A percentile compares a stretch with the other conserved stretches of the same genome.
These are phyloP conservation scores for Colletes latitarsis DNA, from an alignment of 1,140 invertebrate genomes.

Conservation along the genomic window DNA sequence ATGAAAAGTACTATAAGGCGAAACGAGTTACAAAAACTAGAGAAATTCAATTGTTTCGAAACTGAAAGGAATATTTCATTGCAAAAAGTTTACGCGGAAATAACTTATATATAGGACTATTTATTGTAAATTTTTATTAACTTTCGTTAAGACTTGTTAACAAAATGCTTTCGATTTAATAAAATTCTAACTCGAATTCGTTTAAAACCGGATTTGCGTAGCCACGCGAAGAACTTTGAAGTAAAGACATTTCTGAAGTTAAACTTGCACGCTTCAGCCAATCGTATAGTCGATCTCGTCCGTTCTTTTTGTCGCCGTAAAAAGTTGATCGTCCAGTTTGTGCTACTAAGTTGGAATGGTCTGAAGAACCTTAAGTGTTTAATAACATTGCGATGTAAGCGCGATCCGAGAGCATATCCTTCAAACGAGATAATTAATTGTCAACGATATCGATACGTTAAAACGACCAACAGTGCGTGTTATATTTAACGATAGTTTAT, in stretches of 20 bases:
- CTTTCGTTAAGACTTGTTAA: too few species aligned
- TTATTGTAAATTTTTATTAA: too few species aligned
- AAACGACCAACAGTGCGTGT: too few species aligned
- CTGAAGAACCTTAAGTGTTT: neutral
- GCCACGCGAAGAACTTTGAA: neutral
- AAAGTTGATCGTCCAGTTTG: constrained; percentile 17
- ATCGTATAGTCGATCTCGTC: neutral
- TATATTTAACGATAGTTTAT: neutral
- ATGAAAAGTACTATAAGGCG: neutral
- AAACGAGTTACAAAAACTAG: neutral
- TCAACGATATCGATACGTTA: neutral
- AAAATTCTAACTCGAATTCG: neutral
- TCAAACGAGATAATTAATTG: neutral
- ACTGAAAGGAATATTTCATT: too few species aligned
- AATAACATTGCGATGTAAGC: neutral
- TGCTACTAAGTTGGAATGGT: neutral
- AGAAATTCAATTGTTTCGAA: too few species aligned
- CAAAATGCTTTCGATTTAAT: too few species aligned
- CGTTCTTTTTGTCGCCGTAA: neutral
- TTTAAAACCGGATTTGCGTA: neutral
- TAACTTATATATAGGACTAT: too few species aligned
- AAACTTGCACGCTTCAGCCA: neutral
- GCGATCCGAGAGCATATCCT: neutral
- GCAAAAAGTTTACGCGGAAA: too few species aligned
- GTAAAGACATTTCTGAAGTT: constrained; percentile 5